A percentile compares a stretch with the other conserved stretches of the same genome.
These are phyloP conservation scores for Pedionomus torquatus DNA, from an alignment of 2,113 vertebrate genomes.

Conservation along the genomic window DNA sequence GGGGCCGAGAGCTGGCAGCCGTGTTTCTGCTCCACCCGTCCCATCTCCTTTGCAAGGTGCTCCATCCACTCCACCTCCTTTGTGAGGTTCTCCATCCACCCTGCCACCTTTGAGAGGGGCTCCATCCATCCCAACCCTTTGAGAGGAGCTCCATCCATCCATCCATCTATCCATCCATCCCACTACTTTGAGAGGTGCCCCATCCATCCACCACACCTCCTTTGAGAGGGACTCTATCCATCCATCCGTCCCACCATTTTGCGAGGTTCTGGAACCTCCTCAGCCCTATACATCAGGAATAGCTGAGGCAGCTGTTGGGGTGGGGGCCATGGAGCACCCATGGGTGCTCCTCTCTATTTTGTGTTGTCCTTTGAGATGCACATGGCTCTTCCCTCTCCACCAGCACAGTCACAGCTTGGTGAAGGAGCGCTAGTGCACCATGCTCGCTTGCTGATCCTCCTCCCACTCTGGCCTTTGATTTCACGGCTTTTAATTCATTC, in stretches of 20 bases:
- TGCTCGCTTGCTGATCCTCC: background rate
- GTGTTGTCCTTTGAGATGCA: background rate
- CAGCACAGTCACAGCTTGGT: accelerated
- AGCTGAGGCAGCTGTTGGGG: background rate
- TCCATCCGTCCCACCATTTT: background rate
- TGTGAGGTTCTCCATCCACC: no score
- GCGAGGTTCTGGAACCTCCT: background rate
- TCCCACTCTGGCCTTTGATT: background rate
- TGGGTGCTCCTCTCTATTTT: background rate
- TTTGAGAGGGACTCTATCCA: background rate
- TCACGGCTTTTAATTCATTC: background rate
- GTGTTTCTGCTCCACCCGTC: background rate
- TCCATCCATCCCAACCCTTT: background rate
- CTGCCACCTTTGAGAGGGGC: no score
- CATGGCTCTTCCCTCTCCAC: accelerated
- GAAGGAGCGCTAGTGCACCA: accelerated
- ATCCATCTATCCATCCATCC: background rate
- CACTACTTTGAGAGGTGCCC: background rate
- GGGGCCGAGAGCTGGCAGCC: background rate
- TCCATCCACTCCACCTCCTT: no score
- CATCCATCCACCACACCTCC: no score
- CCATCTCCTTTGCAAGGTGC: background rate
- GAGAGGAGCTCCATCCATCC: no score
- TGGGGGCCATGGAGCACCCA: background rate
- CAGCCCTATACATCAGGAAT: accelerated